A percentile compares a stretch with the other conserved stretches of the same genome.
These are phyloP conservation scores for Oryzias celebensis DNA, from an alignment of 2,113 vertebrate genomes.

Conservation along the genomic window DNA sequence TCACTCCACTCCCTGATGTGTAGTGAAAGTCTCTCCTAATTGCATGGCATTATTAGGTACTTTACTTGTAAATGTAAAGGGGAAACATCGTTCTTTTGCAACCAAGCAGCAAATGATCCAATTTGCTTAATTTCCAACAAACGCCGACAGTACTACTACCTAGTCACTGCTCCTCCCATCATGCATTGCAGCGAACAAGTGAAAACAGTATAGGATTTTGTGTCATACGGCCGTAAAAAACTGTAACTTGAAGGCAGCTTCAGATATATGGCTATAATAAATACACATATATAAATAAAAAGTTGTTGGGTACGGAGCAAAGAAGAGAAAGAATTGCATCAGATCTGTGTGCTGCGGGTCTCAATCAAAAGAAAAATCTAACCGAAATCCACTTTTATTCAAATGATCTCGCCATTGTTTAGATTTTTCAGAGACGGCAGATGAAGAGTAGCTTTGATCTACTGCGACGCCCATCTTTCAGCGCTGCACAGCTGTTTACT, in stretches of 20 bases:
- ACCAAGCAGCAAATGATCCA: slow-evolving; percentile 82
- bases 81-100: slow-evolving; percentile 78
- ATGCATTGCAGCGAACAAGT: slow-evolving; percentile 36
- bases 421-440: slow-evolving; percentile 18
- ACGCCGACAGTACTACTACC: slow-evolving; percentile 39
- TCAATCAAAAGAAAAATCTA: slow-evolving; percentile 36
- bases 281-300: slow-evolving; percentile 29
- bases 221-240: slow-evolving; percentile 3
- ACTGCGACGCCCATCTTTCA: slow-evolving; percentile 34
- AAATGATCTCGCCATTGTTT: slow-evolving; percentile 42
- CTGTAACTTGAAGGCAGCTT: slow-evolving; percentile 36
- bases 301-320: slow-evolving; percentile 32
- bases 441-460: slow-evolving; percentile 52
- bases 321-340: slow-evolving; percentile 41
- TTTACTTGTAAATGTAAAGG: slow-evolving; percentile 82
- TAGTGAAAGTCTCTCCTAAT: slow-evolving; percentile 75
- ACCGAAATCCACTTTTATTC: slow-evolving; percentile 40
- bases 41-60: slow-evolving; percentile 80
- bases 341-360: slow-evolving; percentile 26
- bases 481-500: slow-evolving; percentile 47
- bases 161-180: slow-evolving; percentile 53
- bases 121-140: slow-evolving; percentile 78
- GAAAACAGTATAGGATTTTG: not conserved
- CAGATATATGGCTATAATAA: slow-evolving; percentile 19
- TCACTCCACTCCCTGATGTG: slow-evolving; percentile 73